These are phyloP conservation scores for Macrophya alboannulata DNA, from an alignment of 2,888 invertebrate species.

Conservation along the genomic window DNA sequence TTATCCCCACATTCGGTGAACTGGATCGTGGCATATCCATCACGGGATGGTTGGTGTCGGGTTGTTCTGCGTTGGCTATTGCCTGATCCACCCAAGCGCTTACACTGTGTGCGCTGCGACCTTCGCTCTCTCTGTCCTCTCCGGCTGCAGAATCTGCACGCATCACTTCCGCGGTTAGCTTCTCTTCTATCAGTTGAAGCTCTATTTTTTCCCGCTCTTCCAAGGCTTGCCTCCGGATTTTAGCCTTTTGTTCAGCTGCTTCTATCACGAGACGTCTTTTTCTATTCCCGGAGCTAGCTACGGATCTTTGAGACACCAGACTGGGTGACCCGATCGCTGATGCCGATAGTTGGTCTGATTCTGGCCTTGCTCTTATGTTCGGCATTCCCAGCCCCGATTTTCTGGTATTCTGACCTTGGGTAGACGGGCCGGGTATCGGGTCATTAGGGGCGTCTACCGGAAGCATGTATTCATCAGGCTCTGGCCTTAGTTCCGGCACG, in stretches of 20 bases:
- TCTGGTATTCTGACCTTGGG: too few species aligned
- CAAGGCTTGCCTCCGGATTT: neutral
- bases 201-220: slow-evolving; percentile 7
- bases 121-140: neutral
- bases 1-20: neutral
- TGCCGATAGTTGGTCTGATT: neutral
- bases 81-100: neutral
- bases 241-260: neutral
- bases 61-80: neutral
- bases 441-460: too few species aligned
- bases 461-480: too few species aligned
- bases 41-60: neutral
- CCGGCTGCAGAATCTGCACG: neutral
- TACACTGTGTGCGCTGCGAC: neutral
- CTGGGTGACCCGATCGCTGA: neutral
- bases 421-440: too few species aligned
- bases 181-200: neutral
- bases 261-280: neutral
- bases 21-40: neutral
- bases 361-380: neutral
- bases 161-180: neutral
- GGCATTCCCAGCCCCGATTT: too few species aligned
- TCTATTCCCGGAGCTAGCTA: neutral
- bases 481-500: too few species aligned
- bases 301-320: neutral